Evolutionary conservation across 2,888 invertebrate species (phyloP).

Genomic region (Thysanoteuthis rhombus): DNA sequence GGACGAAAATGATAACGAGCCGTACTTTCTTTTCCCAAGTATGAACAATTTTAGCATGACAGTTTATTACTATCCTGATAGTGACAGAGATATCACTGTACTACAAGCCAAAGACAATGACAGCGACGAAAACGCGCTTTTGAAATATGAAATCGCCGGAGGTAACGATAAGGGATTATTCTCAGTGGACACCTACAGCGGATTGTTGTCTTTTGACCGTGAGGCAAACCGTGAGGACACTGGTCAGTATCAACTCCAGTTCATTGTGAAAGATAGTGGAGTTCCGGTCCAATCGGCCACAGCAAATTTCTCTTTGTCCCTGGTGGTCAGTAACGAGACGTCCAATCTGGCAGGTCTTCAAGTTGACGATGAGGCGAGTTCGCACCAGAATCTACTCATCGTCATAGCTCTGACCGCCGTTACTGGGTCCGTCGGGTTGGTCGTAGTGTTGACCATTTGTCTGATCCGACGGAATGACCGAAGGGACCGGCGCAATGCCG

Average conservation of each 20-base stretch:
- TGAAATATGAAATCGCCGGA: constrained; percentile 46
- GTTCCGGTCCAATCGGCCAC: constrained; percentile 44
- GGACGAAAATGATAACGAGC: constrained; percentile 60
- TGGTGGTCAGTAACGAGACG: constrained; percentile 43
- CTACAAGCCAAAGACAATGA: constrained; percentile 50
- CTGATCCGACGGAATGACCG: constrained; percentile 23
- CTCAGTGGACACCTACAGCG: constrained; percentile 43
- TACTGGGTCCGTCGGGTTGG: constrained; percentile 16
- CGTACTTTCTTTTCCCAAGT: constrained; percentile 52
- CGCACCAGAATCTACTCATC: neutral
- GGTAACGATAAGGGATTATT: constrained; percentile 43
- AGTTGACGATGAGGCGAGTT: neutral
- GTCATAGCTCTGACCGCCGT: constrained; percentile 2
- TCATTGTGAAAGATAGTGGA: constrained; percentile 53
- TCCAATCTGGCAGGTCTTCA: neutral
- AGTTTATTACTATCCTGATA: constrained; percentile 41
- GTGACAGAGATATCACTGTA: constrained; percentile 42
- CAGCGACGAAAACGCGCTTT: constrained; percentile 47
- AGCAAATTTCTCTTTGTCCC: constrained; percentile 41
- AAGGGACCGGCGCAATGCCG: neutral
- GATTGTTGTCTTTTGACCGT: constrained; percentile 44
- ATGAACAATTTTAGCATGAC: constrained; percentile 47
- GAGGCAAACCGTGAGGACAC: constrained; percentile 40
- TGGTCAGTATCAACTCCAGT: constrained; percentile 42
- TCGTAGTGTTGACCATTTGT: neutral